phyloP scores from a whole-genome alignment of 1,140 invertebrate species.

The Maconellicoccus hirsutus region DNA sequence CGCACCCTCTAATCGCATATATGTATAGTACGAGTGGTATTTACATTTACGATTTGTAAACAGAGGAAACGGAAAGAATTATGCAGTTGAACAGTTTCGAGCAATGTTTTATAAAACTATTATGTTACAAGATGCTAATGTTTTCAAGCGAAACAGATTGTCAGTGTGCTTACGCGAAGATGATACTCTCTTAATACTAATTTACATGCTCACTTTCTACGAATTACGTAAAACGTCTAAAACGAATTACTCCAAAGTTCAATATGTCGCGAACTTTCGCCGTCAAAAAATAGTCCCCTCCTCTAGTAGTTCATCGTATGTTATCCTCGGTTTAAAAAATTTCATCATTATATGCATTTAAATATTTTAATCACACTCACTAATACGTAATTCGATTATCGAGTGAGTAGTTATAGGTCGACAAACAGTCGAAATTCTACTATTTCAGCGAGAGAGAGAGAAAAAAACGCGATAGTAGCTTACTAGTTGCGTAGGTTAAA shows the following conservation, averaged over 20 bases:
- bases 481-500: background rate
- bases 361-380: too few relatives aligned
- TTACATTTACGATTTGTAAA: background rate
- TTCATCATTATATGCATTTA: too few relatives aligned
- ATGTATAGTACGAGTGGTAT: too few relatives aligned
- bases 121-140: constrained; percentile 1
- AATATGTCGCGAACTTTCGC: constrained; percentile 16
- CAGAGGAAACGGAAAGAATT: constrained; percentile 3
- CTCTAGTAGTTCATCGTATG: background rate
- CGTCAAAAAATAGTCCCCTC: background rate
- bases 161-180: background rate
- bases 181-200: constrained; percentile 18
- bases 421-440: too few relatives aligned
- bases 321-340: background rate
- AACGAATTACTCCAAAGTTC: constrained; percentile 13
- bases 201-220: constrained; percentile 20
- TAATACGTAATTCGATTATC: too few relatives aligned
- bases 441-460: too few relatives aligned
- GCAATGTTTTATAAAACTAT: background rate
- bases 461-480: too few relatives aligned
- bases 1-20: too few relatives aligned
- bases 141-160: constrained; percentile 17
- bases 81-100: constrained; percentile 1
- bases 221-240: constrained; percentile 17
- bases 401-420: too few relatives aligned